Evolutionary conservation across 2,113 vertebrate species (phyloP).

Genomic region (Vulpes lagopus): DNA sequence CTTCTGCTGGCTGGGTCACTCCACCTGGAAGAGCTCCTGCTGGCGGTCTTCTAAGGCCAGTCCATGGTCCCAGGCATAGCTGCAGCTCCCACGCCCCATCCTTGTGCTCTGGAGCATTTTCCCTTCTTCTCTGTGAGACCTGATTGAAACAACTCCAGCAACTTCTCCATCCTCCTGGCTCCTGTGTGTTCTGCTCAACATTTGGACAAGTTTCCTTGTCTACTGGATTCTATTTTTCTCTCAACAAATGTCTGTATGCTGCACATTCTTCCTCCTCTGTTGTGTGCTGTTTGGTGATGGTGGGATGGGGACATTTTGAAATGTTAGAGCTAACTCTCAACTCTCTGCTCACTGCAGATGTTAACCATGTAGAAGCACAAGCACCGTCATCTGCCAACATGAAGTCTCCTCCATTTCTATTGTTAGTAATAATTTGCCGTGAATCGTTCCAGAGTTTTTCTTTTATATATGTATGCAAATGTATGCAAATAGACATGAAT

Average conservation of each 20-base stretch:
- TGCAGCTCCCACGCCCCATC: background rate
- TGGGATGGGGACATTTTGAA: background rate
- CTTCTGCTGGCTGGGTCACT: background rate
- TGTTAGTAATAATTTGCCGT: background rate
- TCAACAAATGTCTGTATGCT: background rate
- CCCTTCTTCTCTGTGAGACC: background rate
- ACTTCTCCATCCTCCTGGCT: background rate
- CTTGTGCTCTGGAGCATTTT: background rate
- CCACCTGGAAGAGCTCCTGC: background rate
- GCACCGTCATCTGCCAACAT: background rate
- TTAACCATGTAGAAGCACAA: background rate
- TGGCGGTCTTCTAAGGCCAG: background rate
- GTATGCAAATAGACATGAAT: fast-evolving
- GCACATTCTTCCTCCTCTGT: background rate
- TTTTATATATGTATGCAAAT: background rate
- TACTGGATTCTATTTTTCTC: background rate
- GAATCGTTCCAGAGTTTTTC: background rate
- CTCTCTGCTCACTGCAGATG: background rate
- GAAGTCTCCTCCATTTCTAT: background rate
- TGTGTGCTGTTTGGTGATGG: background rate
- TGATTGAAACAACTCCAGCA: background rate
- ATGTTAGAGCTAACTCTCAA: background rate
- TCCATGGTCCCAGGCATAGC: fast-evolving
- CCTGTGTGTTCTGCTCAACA: background rate
- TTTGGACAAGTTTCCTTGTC: background rate